A percentile compares a stretch with the other conserved stretches of the same genome.
These are phyloP conservation scores for Poecilobothrus nobilitatus DNA, from an alignment of 2,888 invertebrate species.

Conservation along the genomic window DNA sequence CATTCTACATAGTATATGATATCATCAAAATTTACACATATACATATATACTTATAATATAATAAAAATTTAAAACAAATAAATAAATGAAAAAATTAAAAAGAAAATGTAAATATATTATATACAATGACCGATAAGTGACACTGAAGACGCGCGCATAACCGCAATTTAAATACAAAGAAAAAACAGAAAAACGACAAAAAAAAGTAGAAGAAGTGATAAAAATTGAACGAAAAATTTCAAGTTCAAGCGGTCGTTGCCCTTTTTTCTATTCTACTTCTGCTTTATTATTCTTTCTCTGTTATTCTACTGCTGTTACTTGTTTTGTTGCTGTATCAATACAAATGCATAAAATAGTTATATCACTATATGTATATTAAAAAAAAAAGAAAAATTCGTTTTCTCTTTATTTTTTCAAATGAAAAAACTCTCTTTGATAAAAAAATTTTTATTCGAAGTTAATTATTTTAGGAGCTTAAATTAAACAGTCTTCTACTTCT, in stretches of 20 bases:
- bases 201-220: background rate
- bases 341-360: background rate
- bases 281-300: background rate
- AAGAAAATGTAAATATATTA: background rate
- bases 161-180: background rate
- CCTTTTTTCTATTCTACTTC: background rate
- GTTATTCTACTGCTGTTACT: background rate
- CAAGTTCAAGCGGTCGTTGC: constrained; percentile 4
- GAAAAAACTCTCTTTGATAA: background rate
- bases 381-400: background rate
- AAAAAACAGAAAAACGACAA: background rate
- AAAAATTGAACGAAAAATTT: background rate
- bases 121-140: background rate
- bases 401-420: background rate
- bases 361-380: background rate
- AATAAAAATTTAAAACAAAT: background rate
- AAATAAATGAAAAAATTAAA: too few species aligned
- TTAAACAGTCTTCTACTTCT: too few species aligned
- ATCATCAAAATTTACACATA: background rate
- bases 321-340: background rate
- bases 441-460: background rate
- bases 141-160: constrained; percentile 6
- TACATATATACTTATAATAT: background rate
- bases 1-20: too few species aligned
- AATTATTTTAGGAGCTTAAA: too few species aligned